These are phyloP conservation scores for Sitodiplosis mosellana DNA, from an alignment of 1,140 invertebrate species.

Conservation along the genomic window DNA sequence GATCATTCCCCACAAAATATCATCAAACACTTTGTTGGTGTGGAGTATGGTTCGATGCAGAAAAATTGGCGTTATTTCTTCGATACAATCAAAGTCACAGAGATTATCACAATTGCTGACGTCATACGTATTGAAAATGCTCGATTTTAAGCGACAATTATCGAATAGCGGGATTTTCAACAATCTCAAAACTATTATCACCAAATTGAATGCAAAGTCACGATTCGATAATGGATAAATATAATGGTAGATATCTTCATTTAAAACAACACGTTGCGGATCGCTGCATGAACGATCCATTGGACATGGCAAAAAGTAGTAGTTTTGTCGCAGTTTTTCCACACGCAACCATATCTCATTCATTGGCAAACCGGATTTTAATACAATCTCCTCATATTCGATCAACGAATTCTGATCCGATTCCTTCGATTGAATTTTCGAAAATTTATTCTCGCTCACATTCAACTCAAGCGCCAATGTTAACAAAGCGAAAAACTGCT, in stretches of 20 bases:
- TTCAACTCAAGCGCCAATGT: slow-evolving; percentile 38
- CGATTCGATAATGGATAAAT: slow-evolving; percentile 39
- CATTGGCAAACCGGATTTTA: slow-evolving; percentile 39
- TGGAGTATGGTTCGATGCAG: slow-evolving; percentile 8
- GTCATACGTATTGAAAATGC: no score
- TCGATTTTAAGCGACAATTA: slow-evolving; percentile 8
- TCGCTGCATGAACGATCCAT: slow-evolving; percentile 27
- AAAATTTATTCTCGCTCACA: slow-evolving; percentile 23
- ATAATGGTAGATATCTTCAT: slow-evolving; percentile 39
- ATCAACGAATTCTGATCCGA: slow-evolving; percentile 33
- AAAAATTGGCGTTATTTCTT: slow-evolving; percentile 16
- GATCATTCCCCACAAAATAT: slow-evolving; percentile 8
- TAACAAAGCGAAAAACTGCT: slow-evolving; percentile 41
- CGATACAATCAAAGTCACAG: slow-evolving; percentile 27
- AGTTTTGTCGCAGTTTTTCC: slow-evolving; percentile 39
- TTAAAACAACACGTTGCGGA: slow-evolving; percentile 37
- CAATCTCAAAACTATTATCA: slow-evolving; percentile 31
- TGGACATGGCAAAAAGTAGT: slow-evolving; percentile 34
- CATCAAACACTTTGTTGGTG: slow-evolving; percentile 3
- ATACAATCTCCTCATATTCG: slow-evolving; percentile 40
- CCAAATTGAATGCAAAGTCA: slow-evolving; percentile 31
- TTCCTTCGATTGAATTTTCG: slow-evolving; percentile 23
- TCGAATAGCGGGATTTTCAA: slow-evolving; percentile 38
- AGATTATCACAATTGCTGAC: slow-evolving; percentile 23
- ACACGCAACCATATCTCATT: slow-evolving; percentile 45